Percentiles rank a stretch among this genome's conserved stretches.
phyloP scores from a whole-genome alignment of 2,113 vertebrate genomes.

The Turnix velox region DNA sequence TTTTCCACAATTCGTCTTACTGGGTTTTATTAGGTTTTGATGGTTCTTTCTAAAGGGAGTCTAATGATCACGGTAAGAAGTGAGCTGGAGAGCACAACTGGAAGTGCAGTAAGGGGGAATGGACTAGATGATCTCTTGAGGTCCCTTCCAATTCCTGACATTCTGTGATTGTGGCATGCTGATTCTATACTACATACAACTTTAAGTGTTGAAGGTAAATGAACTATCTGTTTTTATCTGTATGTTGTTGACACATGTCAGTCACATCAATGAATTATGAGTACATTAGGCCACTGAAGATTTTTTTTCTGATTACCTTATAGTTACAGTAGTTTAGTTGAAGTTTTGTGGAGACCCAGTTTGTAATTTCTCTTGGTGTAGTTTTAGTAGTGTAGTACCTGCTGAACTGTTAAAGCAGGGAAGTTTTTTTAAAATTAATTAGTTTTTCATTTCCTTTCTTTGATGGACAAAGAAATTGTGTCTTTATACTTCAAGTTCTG shows the following conservation, averaged over 20 bases:
- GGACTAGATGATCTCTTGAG: no score
- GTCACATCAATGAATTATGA: not conserved
- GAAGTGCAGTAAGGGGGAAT: not conserved
- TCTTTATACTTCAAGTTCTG: not conserved
- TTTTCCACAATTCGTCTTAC: not conserved
- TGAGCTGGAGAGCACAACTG: not conserved
- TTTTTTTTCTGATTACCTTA: not conserved
- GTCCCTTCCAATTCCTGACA: no score
- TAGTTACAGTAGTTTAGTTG: not conserved
- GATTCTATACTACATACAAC: not conserved
- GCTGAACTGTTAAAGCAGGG: not conserved
- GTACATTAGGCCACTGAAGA: not conserved
- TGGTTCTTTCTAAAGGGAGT: not conserved
- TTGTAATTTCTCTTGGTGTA: not conserved
- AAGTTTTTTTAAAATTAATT: not conserved
- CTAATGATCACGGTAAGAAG: not conserved
- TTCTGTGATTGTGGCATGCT: no score
- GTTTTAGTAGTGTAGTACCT: not conserved
- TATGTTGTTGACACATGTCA: not conserved
- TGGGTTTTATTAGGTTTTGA: not conserved
- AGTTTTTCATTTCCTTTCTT: not conserved
- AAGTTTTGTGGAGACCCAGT: not conserved
- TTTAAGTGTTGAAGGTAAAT: not conserved
- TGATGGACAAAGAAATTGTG: not conserved
- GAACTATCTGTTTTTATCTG: not conserved